Evolutionary conservation across 2,888 invertebrate species (phyloP), one percentile per base, ranked within the genome.

Genomic region (Xanthorhoe designata): DNA sequence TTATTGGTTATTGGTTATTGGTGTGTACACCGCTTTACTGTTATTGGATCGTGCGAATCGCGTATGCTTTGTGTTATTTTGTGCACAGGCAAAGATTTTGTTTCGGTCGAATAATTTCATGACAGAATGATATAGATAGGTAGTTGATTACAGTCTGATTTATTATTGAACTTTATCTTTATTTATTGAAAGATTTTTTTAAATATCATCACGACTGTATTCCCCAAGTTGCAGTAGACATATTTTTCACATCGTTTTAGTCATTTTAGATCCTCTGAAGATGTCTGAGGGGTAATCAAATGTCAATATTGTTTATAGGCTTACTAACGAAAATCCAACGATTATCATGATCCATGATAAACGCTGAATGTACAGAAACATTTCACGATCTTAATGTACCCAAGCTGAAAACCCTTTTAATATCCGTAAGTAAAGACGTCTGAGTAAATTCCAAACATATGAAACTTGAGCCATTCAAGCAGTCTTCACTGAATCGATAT

Each of bases 401-500:
- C 38, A 52, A 47, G 54, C 49, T 38, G 32, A 61, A 67, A 72
- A 62, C 70, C 70, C 57, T 57, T 70, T 72, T 74, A 74, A 74
- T 74, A 74, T 72, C 71, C 63, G 66, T 72, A 74, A 74, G 74
- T 72, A 72, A 69, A 73, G 68, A 73, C 68, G 72, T 64, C 62
- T 67, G 68, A 66, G 67, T 58, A 73, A 77, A 78, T 71, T 71
- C 73, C 75, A 68, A 69, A 72, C 67, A 75, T 79, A 77, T 73
- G 69, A 77, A 75, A 77, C 73, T 78, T 75, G 71, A 76, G 72
- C 69, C 70, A 71, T 56, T 47, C 60, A 58, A 68, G 69, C 69
- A 77, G 65, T 72, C 74, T 74, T 69, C 73, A 57, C 58, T 18
- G 70, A 76, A 78, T 80, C 79, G 75, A 80, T 81, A 79, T 68